phyloP scores from a whole-genome alignment of 2,888 invertebrate genomes.

The Lacanobia wlatinum region DNA sequence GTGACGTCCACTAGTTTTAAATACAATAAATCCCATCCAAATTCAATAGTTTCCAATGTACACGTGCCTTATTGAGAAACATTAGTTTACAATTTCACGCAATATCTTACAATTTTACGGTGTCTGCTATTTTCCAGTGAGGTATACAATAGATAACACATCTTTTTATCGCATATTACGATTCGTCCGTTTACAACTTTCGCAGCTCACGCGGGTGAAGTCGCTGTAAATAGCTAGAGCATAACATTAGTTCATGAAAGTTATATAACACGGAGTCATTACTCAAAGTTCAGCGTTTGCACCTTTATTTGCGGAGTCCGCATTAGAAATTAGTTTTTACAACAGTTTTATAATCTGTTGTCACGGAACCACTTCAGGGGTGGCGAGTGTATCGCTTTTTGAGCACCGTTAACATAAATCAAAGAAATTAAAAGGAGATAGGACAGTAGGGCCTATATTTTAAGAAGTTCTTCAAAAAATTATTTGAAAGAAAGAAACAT shows the following conservation, averaged over 20 bases:
- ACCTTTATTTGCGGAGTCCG: conserved; percentile 70
- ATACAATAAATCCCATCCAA: too few species aligned
- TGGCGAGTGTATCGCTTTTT: conserved; percentile 56
- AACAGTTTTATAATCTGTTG: conserved; percentile 69
- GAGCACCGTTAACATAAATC: conserved; percentile 39
- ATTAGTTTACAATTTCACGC: too few species aligned
- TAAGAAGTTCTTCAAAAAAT: too few species aligned
- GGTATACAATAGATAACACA: too few species aligned
- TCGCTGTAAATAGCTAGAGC: background rate
- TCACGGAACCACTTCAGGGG: conserved; percentile 70
- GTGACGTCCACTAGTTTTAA: too few species aligned
- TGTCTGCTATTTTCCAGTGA: too few species aligned
- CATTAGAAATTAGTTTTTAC: conserved; percentile 65
- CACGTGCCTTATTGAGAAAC: too few species aligned
- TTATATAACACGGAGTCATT: conserved; percentile 60
- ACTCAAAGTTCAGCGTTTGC: conserved; percentile 66
- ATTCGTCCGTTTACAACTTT: background rate
- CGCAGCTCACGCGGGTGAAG: background rate
- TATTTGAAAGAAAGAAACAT: too few species aligned
- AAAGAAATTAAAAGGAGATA: conserved; percentile 18
- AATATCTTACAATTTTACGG: too few species aligned
- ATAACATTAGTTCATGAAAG: background rate
- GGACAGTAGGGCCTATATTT: background rate
- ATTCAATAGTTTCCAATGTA: too few species aligned
- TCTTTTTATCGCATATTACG: too few species aligned